phyloP scores from a whole-genome alignment of 2,888 invertebrate genomes.

The Hirtodrosophila confusa region DNA sequence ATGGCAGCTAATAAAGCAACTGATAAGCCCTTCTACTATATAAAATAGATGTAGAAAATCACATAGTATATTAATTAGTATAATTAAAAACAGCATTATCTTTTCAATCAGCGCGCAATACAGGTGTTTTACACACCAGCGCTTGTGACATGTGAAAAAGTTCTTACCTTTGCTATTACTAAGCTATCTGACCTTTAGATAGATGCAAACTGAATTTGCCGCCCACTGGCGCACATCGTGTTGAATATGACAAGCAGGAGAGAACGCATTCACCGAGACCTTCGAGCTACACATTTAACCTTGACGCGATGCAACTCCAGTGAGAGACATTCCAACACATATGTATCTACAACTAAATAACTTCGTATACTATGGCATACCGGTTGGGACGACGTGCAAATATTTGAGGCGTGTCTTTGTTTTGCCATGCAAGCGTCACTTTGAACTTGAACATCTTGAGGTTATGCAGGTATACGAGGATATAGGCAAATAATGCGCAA shows the following conservation, averaged over 20 bases:
- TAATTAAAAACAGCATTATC: too few relatives aligned
- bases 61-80: too few relatives aligned
- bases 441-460: constrained; percentile 41
- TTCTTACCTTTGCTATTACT: not conserved
- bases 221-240: not conserved
- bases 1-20: too few relatives aligned
- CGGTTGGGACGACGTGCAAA: constrained; percentile 14
- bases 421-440: constrained; percentile 26
- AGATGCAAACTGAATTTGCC: constrained; percentile 21
- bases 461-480: constrained; percentile 3
- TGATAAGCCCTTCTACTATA: too few relatives aligned
- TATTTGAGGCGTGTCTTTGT: constrained; percentile 38
- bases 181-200: constrained; percentile 18
- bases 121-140: too few relatives aligned
- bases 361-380: constrained; percentile 5
- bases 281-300: constrained; percentile 13
- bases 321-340: constrained; percentile 15
- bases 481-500: constrained; percentile 53
- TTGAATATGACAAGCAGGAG: not conserved
- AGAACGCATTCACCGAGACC: not conserved
- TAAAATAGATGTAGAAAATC: too few relatives aligned
- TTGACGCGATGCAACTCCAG: constrained; percentile 20
- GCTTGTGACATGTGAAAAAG: too few relatives aligned
- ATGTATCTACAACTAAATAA: constrained; percentile 47
- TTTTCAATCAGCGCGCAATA: too few relatives aligned